Evolutionary conservation across 2,113 vertebrate genomes (phyloP), one percentile per base, ranked within the genome.

Genomic region (Burhinus oedicnemus): DNA sequence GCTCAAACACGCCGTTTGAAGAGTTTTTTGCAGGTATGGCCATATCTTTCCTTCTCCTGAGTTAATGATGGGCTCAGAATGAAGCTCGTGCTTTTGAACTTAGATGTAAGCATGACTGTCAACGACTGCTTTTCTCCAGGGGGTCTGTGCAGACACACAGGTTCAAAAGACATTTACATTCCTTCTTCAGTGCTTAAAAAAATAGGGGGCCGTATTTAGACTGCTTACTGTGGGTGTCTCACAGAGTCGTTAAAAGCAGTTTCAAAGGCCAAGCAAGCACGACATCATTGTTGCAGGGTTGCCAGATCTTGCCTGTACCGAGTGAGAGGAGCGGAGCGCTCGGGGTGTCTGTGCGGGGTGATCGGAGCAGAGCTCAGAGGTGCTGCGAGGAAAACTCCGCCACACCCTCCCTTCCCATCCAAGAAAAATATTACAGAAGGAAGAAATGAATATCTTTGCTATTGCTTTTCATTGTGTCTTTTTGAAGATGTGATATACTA

Each of bases 401-500:
- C 89, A 65, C 96, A 57, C 94, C 95, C 95, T 40, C 5, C 7
- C 89, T 45, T 47, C 70, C 74, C 89, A 45, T 87, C 95, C 95
- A 97, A 95, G 76, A 81, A 84, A 97, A 97, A 97, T 40, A 97
- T 15, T 42, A 71, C 79, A 95, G 94, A 69, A 61, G 83, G 80
- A 5, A 95, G 87, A 92, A 93, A 85, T 69, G 77, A 77, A 57
- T 88, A 17, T 55, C 91, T 88, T 21, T 12, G 40, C 93, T 81
- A 3, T 86, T 83, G 93, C 94, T 90, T 94, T 95, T 72, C 94
- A n/a, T 23, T 93, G 84, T 70, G 89, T 60, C 94, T 82, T 87
- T 96, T 91, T 97, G 96, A 95, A 97, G 95, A 96, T 93, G 87
- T 69, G 90, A 95, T 86, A 74, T n/a, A 45, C 6, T 54, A 69